Conservation (phyloP, 2,113 vertebrate species). For the Percina caprodes region DNA sequence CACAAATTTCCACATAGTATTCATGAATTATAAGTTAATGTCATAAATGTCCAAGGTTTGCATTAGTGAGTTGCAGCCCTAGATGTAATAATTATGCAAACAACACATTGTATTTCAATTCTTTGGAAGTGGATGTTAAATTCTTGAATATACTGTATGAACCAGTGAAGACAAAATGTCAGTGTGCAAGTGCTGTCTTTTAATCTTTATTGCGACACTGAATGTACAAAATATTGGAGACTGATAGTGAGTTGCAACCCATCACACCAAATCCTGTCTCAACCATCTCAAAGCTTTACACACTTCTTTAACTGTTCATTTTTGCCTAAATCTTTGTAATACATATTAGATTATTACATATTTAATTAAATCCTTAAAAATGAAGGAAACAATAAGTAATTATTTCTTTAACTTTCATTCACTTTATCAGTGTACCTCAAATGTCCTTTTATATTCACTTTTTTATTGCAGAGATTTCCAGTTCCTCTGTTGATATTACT, state of each 20-base stretch:
- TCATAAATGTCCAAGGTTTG: neutral
- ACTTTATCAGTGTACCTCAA: neutral
- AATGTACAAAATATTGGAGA: slow-evolving; percentile 7
- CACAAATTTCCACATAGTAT: neutral
- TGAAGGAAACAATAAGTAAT: neutral
- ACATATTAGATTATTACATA: neutral
- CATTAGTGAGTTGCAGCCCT: neutral
- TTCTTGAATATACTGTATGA: neutral
- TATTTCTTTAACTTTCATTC: neutral
- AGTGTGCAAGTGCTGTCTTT: slow-evolving; percentile 9
- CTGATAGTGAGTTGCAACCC: neutral
- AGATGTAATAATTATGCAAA: neutral
- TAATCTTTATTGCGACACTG: slow-evolving; percentile 18
- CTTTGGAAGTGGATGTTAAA: neutral
- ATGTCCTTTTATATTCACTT: neutral
- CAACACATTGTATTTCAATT: slow-evolving; percentile 21
- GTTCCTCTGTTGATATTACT: neutral
- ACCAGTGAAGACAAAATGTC: slow-evolving; percentile 24
- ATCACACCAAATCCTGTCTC: slow-evolving; percentile 1
- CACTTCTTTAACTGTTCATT: neutral
- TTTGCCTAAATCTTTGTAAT: neutral
- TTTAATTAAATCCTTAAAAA: neutral
- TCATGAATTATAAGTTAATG: neutral
- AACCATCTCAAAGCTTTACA: slow-evolving; percentile 5
- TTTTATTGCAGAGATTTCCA: neutral